Evolutionary conservation across 2,888 invertebrate genomes (phyloP).

Genomic region (Lasioglossum villosulum): DNA sequence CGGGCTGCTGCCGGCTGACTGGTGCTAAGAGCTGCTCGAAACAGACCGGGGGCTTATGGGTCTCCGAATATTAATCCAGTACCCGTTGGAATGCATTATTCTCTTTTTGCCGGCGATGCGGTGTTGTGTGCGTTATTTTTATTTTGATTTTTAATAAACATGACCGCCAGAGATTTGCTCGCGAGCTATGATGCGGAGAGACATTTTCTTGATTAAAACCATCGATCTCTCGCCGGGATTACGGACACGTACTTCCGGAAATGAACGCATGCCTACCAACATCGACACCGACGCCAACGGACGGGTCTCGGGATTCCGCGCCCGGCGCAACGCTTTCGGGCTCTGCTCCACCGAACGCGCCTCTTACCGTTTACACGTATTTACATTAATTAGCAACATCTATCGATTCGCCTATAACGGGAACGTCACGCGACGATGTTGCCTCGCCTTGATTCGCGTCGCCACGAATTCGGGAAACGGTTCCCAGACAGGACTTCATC

Average conservation of each 20-base stretch:
- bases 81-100: slow-evolving; percentile 59
- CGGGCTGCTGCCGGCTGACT: background rate
- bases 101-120: slow-evolving; percentile 38
- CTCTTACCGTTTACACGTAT: slow-evolving; percentile 43
- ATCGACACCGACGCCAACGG: background rate
- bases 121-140: slow-evolving; percentile 60
- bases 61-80: slow-evolving; percentile 61
- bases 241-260: slow-evolving; percentile 49
- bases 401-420: slow-evolving; percentile 23
- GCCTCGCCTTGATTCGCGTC: background rate
- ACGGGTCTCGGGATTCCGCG: background rate
- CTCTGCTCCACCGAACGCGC: background rate
- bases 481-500: background rate
- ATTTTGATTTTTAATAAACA: slow-evolving; percentile 72
- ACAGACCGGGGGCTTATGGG: slow-evolving; percentile 35
- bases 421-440: background rate
- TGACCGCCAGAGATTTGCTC: slow-evolving; percentile 70
- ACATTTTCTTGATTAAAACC: slow-evolving; percentile 81
- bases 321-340: background rate
- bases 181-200: slow-evolving; percentile 72
- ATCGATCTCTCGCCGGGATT: slow-evolving; percentile 78
- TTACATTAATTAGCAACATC: slow-evolving; percentile 53
- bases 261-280: slow-evolving; percentile 11
- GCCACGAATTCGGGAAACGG: background rate
- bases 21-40: slow-evolving; percentile 42